Evolutionary conservation across 2,888 invertebrate species (phyloP).

Genomic region (Acanthosoma haemorrhoidale): DNA sequence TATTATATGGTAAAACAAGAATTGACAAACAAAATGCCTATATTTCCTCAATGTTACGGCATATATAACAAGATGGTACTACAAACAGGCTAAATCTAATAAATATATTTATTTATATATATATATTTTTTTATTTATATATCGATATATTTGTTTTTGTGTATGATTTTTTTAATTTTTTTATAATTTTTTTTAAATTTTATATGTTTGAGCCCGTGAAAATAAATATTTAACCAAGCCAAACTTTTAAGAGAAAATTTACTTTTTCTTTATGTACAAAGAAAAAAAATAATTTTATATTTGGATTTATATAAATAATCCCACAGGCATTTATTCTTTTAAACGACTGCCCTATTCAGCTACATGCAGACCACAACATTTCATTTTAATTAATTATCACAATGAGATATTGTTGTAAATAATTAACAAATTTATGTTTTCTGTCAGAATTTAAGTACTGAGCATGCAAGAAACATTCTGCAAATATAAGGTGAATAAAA

Average conservation of each 20-base stretch:
- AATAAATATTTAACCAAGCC: conserved; percentile 27
- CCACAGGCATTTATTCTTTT: conserved; percentile 17
- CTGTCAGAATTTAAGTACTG: neutral
- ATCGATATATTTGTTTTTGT: conserved; percentile 34
- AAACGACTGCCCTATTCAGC: conserved; percentile 1
- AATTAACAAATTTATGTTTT: neutral
- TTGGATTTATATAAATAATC: conserved; percentile 25
- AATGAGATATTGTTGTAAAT: conserved; percentile 24
- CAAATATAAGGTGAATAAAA: neutral
- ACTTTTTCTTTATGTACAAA: neutral
- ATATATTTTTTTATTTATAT: conserved; percentile 15
- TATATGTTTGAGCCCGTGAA: conserved; percentile 32
- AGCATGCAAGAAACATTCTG: neutral
- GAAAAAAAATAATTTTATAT: conserved; percentile 13
- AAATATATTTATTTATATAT: conserved; percentile 30
- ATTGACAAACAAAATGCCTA: conserved; percentile 37
- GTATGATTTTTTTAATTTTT: too few relatives aligned
- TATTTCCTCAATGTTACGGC: conserved; percentile 28
- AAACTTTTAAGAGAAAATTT: conserved; percentile 8
- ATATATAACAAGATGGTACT: conserved; percentile 32
- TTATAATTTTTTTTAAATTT: conserved; percentile 11
- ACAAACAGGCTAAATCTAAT: conserved; percentile 35
- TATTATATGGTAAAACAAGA: conserved; percentile 30
- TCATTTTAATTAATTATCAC: conserved; percentile 25
- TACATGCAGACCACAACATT: conserved; percentile 25